Conservation (phyloP, 1,140 invertebrate species). For the Ceratoteleas bidentatus region DNA sequence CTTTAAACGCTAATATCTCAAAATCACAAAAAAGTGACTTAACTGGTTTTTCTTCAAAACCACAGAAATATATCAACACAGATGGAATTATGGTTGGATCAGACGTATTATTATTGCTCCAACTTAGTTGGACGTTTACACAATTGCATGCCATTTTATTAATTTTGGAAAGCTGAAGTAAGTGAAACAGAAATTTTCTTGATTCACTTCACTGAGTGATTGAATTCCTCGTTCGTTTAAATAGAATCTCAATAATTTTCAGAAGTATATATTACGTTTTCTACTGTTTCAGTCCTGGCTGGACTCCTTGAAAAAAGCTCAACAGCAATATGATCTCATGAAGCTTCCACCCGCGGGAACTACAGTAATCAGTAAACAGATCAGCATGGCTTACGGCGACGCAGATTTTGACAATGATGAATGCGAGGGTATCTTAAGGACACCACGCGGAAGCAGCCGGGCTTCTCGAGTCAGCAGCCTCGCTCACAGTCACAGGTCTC, state of each 20-base stretch:
- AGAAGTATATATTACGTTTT: slow-evolving; percentile 1
- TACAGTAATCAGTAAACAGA: slow-evolving; percentile 73
- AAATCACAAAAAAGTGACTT: too few relatives aligned
- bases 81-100: too few relatives aligned
- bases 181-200: too few relatives aligned
- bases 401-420: slow-evolving; percentile 77
- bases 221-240: too few relatives aligned
- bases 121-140: too few relatives aligned
- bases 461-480: slow-evolving; percentile 84
- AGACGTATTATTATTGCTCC: too few relatives aligned
- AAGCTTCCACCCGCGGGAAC: slow-evolving; percentile 72
- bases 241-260: slow-evolving; percentile 11
- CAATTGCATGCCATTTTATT: too few relatives aligned
- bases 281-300: slow-evolving; percentile 74
- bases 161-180: too few relatives aligned
- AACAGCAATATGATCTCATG: slow-evolving; percentile 75
- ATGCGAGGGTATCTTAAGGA: slow-evolving; percentile 73
- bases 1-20: too few relatives aligned
- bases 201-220: too few relatives aligned
- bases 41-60: too few relatives aligned
- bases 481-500: slow-evolving; percentile 84
- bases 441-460: slow-evolving; percentile 77
- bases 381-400: slow-evolving; percentile 75
- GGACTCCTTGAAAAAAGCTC: slow-evolving; percentile 77
- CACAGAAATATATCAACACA: too few relatives aligned